phyloP scores from a whole-genome alignment of 2,113 vertebrate genomes.

The Saguinus imperator region DNA sequence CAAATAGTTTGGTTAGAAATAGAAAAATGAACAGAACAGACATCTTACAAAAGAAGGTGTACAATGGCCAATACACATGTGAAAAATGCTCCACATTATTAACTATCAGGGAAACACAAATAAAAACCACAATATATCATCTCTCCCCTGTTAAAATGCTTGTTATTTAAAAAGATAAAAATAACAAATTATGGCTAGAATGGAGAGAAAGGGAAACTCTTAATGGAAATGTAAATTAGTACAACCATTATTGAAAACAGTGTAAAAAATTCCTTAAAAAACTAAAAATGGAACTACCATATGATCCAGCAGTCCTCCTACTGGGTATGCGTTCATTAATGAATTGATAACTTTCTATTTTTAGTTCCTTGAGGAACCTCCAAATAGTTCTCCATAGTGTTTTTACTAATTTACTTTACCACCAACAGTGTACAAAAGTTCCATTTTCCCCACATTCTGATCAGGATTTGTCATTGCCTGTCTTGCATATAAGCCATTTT shows the following conservation, averaged over 20 bases:
- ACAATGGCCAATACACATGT: background rate
- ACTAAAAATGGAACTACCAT: background rate
- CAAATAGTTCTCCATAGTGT: too few relatives aligned
- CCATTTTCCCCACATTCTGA: too few relatives aligned
- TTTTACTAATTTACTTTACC: too few relatives aligned
- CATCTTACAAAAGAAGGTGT: background rate
- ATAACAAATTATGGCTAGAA: background rate
- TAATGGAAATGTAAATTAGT: background rate
- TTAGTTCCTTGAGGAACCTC: too few relatives aligned
- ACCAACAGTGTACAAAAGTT: too few relatives aligned
- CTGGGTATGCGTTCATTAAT: background rate
- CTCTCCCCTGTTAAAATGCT: background rate
- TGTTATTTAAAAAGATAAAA: background rate
- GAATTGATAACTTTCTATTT: too few relatives aligned
- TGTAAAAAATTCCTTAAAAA: background rate
- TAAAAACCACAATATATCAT: background rate
- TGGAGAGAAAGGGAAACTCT: background rate
- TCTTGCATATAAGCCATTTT: too few relatives aligned
- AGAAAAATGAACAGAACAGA: background rate
- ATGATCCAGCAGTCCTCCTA: background rate
- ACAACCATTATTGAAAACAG: background rate
- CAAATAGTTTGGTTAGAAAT: background rate
- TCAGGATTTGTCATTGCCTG: too few relatives aligned
- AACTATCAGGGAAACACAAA: background rate
- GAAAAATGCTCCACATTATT: background rate